Percentiles rank a stretch among this genome's conserved stretches.
Evolutionary conservation across 2,113 vertebrate genomes (phyloP).

Genomic region (Menura novaehollandiae): DNA sequence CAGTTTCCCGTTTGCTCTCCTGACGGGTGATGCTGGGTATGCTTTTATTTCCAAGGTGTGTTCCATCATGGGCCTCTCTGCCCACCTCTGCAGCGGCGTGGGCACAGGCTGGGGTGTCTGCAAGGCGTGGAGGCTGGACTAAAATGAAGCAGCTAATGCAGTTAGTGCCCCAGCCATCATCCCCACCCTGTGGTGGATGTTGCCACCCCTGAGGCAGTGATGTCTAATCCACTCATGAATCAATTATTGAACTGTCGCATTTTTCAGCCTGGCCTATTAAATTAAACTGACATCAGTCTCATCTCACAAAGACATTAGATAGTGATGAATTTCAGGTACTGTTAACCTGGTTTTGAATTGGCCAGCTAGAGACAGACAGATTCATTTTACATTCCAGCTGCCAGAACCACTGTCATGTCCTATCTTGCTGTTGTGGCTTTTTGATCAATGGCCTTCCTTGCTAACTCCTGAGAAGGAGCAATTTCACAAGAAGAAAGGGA

Average conservation of each 20-base stretch:
- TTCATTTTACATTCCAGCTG: slow-evolving; percentile 45
- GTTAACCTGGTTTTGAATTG: slow-evolving; percentile 62
- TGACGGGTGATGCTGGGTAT: rapidly evolving
- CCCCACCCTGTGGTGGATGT: background rate
- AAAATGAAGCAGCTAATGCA: background rate
- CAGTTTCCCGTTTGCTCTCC: background rate
- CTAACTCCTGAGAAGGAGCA: background rate
- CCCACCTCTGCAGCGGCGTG: rapidly evolving
- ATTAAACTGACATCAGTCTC: slow-evolving; percentile 66
- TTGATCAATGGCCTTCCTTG: slow-evolving; percentile 1
- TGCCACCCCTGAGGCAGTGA: slow-evolving; percentile 31
- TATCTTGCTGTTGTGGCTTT: background rate
- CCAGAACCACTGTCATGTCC: background rate
- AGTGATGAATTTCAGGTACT: slow-evolving; percentile 63
- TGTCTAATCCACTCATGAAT: slow-evolving; percentile 60
- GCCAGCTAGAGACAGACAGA: slow-evolving; percentile 36
- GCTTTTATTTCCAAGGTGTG: background rate
- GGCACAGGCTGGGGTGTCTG: background rate
- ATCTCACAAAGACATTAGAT: slow-evolving; percentile 62
- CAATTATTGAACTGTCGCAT: slow-evolving; percentile 61
- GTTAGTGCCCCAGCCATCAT: background rate
- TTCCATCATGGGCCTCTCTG: background rate
- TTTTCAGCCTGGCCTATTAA: slow-evolving; percentile 62
- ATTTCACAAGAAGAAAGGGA: background rate
- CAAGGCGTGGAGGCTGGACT: background rate